Conservation (phyloP, 2,113 vertebrate genomes). For the Sinocyclocheilus rhinocerous region DNA sequence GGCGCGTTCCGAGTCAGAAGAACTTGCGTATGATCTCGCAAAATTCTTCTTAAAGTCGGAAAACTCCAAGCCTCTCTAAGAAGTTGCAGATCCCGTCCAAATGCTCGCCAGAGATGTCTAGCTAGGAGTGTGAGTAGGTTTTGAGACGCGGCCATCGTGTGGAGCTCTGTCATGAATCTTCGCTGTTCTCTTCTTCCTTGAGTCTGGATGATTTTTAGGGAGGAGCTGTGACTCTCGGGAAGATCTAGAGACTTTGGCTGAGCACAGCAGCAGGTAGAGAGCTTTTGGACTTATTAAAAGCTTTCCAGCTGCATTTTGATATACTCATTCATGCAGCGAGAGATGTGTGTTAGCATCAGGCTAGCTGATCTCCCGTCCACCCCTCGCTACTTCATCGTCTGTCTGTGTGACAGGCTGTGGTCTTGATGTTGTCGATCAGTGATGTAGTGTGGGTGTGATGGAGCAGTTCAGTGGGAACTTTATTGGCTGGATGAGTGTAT, state of each 20-base stretch:
- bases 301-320: neutral
- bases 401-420: neutral
- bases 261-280: slow-evolving; percentile 21
- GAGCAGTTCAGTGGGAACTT: neutral
- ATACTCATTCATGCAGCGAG: neutral
- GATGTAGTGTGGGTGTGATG: neutral
- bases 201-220: neutral
- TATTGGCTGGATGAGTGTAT: neutral
- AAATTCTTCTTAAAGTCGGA: neutral
- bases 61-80: no score
- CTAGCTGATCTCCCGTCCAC: neutral
- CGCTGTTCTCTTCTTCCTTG: neutral
- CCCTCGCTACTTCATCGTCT: neutral
- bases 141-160: neutral
- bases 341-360: slow-evolving; percentile 14
- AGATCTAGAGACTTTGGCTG: neutral
- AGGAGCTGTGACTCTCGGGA: slow-evolving; percentile 20
- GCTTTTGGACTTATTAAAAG: neutral
- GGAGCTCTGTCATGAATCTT: neutral
- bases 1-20: neutral
- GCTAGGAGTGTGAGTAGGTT: neutral
- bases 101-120: neutral
- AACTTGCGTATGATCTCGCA: neutral
- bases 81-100: neutral
- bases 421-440: neutral